phyloP scores from a whole-genome alignment of 64 coral and sea anemone genomes.

The Pocillopora damicornis region DNA sequence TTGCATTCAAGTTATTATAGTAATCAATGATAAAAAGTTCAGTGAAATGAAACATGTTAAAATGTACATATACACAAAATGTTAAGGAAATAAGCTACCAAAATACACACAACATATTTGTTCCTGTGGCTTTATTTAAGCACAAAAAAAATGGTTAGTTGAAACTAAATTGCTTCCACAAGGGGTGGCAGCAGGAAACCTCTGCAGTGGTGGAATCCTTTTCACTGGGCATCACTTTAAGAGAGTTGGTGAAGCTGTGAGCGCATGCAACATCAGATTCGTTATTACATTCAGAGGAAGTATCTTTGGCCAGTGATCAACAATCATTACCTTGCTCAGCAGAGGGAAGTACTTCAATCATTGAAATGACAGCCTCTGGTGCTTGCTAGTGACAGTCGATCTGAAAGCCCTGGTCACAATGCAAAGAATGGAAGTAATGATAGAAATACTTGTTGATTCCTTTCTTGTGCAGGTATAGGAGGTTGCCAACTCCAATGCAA shows the following conservation, averaged over 20 bases:
- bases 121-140: no score
- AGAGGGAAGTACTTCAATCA: constrained; percentile 10
- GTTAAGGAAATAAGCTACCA: no score
- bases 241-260: background rate
- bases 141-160: no score
- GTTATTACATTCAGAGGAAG: constrained; percentile 10
- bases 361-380: constrained; percentile 1
- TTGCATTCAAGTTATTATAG: no score
- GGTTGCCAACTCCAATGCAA: background rate
- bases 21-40: no score
- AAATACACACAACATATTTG: no score
- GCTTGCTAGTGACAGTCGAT: background rate
- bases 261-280: constrained; percentile 20
- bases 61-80: no score
- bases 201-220: constrained; percentile 13
- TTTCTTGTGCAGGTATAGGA: constrained; percentile 11
- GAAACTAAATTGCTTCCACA: no score
- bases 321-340: background rate
- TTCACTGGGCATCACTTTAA: constrained; percentile 15
- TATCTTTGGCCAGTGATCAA: constrained; percentile 10
- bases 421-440: constrained; percentile 19
- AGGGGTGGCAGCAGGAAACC: constrained; percentile 19
- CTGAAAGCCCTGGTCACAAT: constrained; percentile 14
- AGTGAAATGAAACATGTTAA: no score
- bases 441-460: background rate